Conservation (phyloP, 37 sponge, comb jelly and placozoan species). For the Chondrilla cf. caribensis region DNA sequence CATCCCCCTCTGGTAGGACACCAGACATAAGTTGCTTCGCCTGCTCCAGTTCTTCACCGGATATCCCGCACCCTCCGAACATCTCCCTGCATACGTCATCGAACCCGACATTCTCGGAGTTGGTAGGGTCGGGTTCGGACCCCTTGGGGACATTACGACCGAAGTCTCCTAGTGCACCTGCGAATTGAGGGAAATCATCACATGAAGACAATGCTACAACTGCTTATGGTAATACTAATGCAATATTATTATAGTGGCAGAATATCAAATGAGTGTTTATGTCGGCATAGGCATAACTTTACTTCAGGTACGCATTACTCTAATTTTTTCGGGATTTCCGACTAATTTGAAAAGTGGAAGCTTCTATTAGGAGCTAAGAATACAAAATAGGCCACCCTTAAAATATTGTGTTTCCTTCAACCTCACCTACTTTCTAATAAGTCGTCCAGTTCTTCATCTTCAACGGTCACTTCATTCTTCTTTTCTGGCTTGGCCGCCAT, state of each 20-base stretch:
- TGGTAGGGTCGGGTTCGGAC: background rate
- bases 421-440: constrained; percentile 50
- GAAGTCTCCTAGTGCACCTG: constrained; percentile 68
- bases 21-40: background rate
- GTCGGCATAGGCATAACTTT: too few relatives aligned
- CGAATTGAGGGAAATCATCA: background rate
- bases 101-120: background rate
- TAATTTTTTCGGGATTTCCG: too few relatives aligned
- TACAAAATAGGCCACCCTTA: too few relatives aligned
- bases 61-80: background rate
- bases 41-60: background rate
- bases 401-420: too few relatives aligned
- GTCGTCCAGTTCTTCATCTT: constrained; percentile 68
- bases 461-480: background rate
- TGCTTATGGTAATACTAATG: background rate
- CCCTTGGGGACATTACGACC: constrained; percentile 55
- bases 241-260: too few relatives aligned
- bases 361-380: too few relatives aligned
- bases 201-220: background rate
- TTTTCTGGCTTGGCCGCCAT: background rate
- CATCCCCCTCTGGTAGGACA: background rate
- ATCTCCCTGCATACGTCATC: background rate
- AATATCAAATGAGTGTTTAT: too few relatives aligned
- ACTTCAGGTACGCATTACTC: too few relatives aligned
- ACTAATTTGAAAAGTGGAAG: too few relatives aligned